Base-by-base conservation (phyloP, 2,888 invertebrate species). In the Phalangium opilio region DNA sequence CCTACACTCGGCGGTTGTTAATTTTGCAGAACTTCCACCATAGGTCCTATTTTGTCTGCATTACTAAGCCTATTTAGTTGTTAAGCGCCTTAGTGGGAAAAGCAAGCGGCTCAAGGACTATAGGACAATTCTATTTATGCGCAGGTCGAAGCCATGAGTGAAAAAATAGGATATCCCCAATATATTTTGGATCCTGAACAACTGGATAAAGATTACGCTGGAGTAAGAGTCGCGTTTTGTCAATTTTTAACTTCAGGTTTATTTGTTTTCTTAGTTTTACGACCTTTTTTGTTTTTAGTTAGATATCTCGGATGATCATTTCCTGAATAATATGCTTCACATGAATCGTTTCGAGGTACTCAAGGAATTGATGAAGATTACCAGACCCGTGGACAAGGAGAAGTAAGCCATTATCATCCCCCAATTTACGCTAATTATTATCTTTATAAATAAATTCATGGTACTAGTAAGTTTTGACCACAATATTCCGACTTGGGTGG, bases 171-270 rank as follows among this genome's bases (percentile, higher is more conserved):
- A 3, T 57, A 47, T 35, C 57, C 57, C 1, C 44, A 45, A 11
- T 90, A 84, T 58, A 84, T 93, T 60, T 67, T 85, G 15, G 75
- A 81, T 55, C 70, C 74, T 18, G 65, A 72, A 2, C 74, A 80
- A 56, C 67, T 93, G 39, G 79, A 86, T 57, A 76, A 79, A 19
- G 77, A 83, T 59, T 90, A 87, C 61, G 75, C 75, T 55, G 81
- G 82, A 64, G 84, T 91, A 47, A 67, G 73, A 67, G 12, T 2
- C 2, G 10, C 41, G 39, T 40, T 27, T 5, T 14, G 5, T 44
- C 3, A 3, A 14, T 19, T 10, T 45, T 4, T 34, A 14, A 20
- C 19, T 42, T n/a, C 4, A 2, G 35, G 14, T n/a, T 38, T 38
- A 17, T 38, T 3, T 3, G 8, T 38, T 17, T 38, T 34, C 12